phyloP scores from a whole-genome alignment of 2,797 vertebrate species.

The Microcaecilia unicolor region DNA sequence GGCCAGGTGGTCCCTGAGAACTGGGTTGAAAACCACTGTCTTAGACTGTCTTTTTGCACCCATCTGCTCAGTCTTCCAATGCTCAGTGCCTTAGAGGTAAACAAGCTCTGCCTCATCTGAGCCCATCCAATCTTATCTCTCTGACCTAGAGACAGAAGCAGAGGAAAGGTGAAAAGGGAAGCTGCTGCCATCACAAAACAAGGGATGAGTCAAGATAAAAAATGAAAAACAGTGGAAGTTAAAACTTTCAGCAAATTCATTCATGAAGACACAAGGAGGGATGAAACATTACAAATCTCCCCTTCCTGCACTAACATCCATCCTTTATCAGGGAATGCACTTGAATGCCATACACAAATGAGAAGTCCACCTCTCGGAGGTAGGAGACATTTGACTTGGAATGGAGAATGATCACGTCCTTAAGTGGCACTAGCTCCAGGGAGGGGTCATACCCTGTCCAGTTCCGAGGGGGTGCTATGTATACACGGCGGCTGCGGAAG shows the following conservation, averaged over 20 bases:
- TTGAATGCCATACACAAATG: conserved; percentile 17
- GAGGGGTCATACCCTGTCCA: conserved; percentile 81
- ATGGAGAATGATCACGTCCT: too few relatives aligned
- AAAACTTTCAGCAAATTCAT: too few relatives aligned
- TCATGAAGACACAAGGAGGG: conserved; percentile 8
- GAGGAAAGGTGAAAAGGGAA: background rate
- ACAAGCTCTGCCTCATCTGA: too few relatives aligned
- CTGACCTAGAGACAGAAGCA: background rate
- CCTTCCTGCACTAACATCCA: background rate
- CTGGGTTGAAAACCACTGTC: too few relatives aligned
- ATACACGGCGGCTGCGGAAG: conserved; percentile 76
- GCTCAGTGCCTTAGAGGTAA: too few relatives aligned
- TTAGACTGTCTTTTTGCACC: too few relatives aligned
- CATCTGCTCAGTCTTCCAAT: too few relatives aligned
- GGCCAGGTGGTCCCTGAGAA: too few relatives aligned
- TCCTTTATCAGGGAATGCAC: conserved; percentile 10
- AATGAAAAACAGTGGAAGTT: too few relatives aligned
- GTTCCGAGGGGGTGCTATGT: conserved; percentile 72
- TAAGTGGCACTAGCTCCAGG: conserved; percentile 77
- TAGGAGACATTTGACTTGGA: background rate
- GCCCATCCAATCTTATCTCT: background rate
- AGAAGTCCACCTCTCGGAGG: background rate
- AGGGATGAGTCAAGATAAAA: too few relatives aligned
- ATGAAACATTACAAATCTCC: background rate
- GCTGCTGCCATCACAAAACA: too few relatives aligned